These are phyloP conservation scores for Coecobrya sp. DNA, from an alignment of 2,888 invertebrate genomes.

Conservation along the genomic window DNA sequence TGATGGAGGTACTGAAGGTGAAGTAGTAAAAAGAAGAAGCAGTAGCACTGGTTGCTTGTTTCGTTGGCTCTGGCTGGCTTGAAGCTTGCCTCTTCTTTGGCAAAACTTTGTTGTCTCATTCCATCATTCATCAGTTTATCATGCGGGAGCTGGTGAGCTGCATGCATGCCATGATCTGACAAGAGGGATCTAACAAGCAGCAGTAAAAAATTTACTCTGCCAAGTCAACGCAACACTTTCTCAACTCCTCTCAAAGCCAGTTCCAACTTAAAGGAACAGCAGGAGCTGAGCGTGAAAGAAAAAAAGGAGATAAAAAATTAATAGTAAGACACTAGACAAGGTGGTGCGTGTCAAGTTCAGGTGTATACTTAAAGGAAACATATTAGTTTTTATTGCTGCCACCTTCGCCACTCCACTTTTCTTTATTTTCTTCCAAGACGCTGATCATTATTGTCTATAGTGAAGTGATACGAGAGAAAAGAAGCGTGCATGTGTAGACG, in stretches of 20 bases:
- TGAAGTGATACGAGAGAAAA: no score
- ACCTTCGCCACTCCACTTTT: neutral
- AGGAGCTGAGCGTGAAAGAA: neutral
- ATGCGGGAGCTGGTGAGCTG: constrained; percentile 59
- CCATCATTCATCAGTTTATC: constrained; percentile 78
- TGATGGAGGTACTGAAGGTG: neutral
- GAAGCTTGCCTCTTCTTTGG: constrained; percentile 1
- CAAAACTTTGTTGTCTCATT: constrained; percentile 76
- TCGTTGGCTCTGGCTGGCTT: neutral
- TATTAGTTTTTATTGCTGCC: neutral
- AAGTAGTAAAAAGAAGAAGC: neutral
- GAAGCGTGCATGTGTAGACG: no score
- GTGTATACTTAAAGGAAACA: neutral
- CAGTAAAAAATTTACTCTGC: neutral
- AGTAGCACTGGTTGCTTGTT: constrained; percentile 8
- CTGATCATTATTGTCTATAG: no score
- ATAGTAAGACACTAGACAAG: neutral
- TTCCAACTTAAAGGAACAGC: no score
- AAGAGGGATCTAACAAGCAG: constrained; percentile 15
- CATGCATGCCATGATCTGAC: constrained; percentile 53
- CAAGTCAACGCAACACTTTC: neutral
- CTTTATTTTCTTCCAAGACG: no score
- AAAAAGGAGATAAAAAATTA: neutral
- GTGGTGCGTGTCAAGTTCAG: constrained; percentile 6
- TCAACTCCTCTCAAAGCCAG: no score